Evolutionary conservation across 2,113 vertebrate genomes (phyloP).

Genomic region (Sinocyclocheilus maitianheensis): DNA sequence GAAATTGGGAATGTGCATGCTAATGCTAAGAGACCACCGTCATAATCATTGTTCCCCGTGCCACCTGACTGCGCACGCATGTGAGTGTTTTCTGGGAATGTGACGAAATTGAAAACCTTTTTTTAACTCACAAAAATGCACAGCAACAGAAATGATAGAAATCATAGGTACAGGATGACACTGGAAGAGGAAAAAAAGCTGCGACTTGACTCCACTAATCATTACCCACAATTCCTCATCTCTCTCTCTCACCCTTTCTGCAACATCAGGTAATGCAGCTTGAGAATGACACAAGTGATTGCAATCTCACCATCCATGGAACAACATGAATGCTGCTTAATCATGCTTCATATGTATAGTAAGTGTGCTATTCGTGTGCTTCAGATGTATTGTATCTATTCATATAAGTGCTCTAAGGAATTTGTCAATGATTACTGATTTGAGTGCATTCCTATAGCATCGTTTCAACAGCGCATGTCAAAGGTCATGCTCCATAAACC

Average conservation of each 20-base stretch:
- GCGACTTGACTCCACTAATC: background rate
- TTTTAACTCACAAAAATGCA: slow-evolving; percentile 9
- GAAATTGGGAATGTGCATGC: slow-evolving; percentile 27
- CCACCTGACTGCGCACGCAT: background rate
- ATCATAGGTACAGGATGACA: slow-evolving; percentile 8
- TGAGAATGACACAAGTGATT: slow-evolving; percentile 33
- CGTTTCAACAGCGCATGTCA: background rate
- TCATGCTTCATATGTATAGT: background rate
- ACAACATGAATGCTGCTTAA: slow-evolving; percentile 8
- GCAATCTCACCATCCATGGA: background rate
- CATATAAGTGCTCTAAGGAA: background rate
- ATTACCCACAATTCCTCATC: background rate
- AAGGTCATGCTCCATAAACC: background rate
- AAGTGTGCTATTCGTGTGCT: background rate
- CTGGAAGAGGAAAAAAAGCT: background rate
- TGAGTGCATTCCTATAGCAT: background rate
- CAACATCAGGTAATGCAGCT: background rate
- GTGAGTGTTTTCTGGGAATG: background rate
- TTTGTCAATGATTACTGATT: background rate
- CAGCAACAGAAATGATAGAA: background rate
- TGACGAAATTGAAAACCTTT: background rate
- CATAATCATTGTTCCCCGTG: background rate
- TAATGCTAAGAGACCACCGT: background rate
- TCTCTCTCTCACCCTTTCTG: background rate
- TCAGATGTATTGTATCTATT: background rate